Conservation (phyloP, 2,113 vertebrate genomes). For the Urocitellus parryii region DNA sequence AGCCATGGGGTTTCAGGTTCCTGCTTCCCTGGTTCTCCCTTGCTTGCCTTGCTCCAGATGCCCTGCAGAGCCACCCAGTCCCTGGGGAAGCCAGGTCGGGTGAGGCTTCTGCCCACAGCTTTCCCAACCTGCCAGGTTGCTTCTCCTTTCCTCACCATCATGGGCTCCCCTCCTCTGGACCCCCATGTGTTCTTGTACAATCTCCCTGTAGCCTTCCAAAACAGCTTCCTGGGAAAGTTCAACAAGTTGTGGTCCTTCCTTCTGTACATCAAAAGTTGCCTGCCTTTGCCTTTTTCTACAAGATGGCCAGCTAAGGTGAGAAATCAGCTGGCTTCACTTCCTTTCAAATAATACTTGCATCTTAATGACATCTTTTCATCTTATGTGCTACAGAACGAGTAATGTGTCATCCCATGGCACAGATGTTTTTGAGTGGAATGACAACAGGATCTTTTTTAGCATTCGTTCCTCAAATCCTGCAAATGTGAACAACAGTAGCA, state of each 20-base stretch:
- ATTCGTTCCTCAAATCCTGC: not conserved
- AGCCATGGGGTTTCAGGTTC: not conserved
- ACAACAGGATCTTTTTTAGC: not conserved
- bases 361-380: conserved; percentile 33
- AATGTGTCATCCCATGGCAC: not conserved
- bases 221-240: not conserved
- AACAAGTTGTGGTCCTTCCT: not conserved
- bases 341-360: conserved; percentile 24
- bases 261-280: not conserved
- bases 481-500: not conserved
- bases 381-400: not conserved
- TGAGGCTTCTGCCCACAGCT: too few relatives aligned
- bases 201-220: not conserved
- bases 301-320: not conserved
- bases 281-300: not conserved
- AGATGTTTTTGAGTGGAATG: not conserved
- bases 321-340: not conserved
- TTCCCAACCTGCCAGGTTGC: not conserved
- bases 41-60: rapidly evolving
- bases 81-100: not conserved
- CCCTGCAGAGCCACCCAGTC: not conserved
- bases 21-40: not conserved
- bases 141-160: not conserved
- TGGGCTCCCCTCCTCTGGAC: not conserved
- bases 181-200: not conserved